These are phyloP conservation scores for Agrypnia vestita DNA, from an alignment of 1,140 invertebrate genomes.

Conservation along the genomic window DNA sequence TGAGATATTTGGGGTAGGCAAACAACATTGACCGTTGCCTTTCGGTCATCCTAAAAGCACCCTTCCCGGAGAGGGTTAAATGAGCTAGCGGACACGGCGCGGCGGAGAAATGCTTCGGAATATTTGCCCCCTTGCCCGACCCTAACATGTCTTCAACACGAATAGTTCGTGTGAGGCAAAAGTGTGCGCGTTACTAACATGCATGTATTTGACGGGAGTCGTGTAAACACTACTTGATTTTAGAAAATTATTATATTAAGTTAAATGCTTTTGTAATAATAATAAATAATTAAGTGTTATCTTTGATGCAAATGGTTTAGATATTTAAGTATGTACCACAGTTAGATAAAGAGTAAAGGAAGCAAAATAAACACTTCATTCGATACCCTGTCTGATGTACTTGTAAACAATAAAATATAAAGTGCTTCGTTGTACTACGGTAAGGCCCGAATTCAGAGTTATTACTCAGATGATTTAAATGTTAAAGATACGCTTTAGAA, in stretches of 20 bases:
- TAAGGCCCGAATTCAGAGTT: too few relatives aligned
- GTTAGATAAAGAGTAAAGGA: too few relatives aligned
- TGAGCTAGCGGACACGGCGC: conserved; percentile 28
- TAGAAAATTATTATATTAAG: neutral
- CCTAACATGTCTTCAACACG: conserved; percentile 11
- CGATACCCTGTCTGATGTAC: too few relatives aligned
- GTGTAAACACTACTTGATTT: neutral
- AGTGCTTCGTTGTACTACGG: too few relatives aligned
- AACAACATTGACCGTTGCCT: neutral
- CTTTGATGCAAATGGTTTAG: too few relatives aligned
- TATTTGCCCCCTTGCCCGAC: conserved; percentile 14
- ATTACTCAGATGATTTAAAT: too few relatives aligned
- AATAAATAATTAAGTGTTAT: too few relatives aligned
- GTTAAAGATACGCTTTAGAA: too few relatives aligned
- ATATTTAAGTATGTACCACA: too few relatives aligned
- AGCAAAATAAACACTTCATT: too few relatives aligned
- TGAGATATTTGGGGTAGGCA: conserved; percentile 18
- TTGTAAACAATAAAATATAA: too few relatives aligned
- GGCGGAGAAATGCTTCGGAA: conserved; percentile 47
- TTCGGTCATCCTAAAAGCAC: conserved; percentile 45
- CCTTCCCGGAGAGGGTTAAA: conserved; percentile 51
- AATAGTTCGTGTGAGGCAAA: conserved; percentile 29
- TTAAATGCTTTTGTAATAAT: too few relatives aligned
- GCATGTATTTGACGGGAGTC: neutral
- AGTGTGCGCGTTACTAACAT: neutral